Conservation (phyloP, 2,113 vertebrate genomes). For the Odontophorus gujanensis region DNA sequence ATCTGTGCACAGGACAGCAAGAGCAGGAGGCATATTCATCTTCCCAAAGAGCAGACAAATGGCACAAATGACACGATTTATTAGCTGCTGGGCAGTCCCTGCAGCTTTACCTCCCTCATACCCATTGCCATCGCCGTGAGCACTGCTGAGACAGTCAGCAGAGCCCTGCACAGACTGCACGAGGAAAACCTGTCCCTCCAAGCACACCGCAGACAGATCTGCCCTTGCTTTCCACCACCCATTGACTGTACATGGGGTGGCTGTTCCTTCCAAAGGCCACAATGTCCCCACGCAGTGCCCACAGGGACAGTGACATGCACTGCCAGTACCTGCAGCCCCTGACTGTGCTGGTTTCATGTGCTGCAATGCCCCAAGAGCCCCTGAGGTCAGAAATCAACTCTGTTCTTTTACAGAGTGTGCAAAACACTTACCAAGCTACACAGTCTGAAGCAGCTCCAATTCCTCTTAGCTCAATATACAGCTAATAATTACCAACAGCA, state of each 20-base stretch:
- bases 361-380: not conserved
- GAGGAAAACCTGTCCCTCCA: not conserved
- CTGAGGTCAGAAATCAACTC: not conserved
- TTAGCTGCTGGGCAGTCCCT: not conserved
- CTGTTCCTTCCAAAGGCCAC: not conserved
- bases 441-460: not conserved
- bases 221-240: not conserved
- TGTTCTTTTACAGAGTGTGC: not conserved
- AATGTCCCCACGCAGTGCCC: fast-evolving
- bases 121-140: not conserved
- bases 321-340: not conserved
- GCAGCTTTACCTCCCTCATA: not conserved
- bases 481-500: not conserved
- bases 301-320: fast-evolving
- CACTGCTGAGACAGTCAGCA: too few relatives aligned
- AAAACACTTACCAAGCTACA: not conserved
- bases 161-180: not conserved
- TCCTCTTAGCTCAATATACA: not conserved
- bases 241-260: fast-evolving
- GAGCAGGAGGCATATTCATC: not conserved
- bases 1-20: not conserved
- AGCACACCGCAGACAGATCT: not conserved
- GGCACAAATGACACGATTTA: not conserved
- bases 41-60: not conserved
- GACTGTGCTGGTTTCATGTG: fast-evolving